phyloP scores from a whole-genome alignment of 1,140 invertebrate genomes.

The Melanaphis sacchari region DNA sequence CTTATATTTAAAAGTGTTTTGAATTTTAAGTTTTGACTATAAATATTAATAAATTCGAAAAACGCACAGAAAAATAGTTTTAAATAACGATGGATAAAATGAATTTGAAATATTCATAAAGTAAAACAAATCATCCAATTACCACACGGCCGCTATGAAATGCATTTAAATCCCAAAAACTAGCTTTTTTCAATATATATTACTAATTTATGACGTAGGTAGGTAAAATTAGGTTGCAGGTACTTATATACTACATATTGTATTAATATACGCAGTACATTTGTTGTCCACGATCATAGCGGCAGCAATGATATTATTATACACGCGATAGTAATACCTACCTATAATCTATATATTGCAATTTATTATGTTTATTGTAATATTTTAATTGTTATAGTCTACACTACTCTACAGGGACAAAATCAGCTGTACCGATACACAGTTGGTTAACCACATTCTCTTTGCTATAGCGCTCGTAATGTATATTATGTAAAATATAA shows the following conservation, averaged over 20 bases:
- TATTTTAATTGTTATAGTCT: neutral
- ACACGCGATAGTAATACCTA: neutral
- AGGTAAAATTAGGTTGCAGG: too few species aligned
- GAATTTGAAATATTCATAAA: neutral
- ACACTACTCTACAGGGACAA: neutral
- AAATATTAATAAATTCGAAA: neutral
- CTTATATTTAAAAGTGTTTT: neutral
- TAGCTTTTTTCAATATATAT: neutral
- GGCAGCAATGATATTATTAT: neutral
- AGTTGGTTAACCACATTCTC: conserved; percentile 4
- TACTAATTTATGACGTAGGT: neutral
- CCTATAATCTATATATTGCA: neutral
- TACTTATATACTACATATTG: neutral
- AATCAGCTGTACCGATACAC: neutral
- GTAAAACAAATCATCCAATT: neutral
- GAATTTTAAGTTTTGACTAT: neutral
- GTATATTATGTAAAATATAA: neutral
- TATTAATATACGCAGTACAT: neutral
- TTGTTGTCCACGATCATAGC: neutral
- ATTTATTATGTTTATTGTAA: neutral
- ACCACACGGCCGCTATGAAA: too few species aligned
- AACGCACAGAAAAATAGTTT: neutral
- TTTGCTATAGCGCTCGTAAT: neutral
- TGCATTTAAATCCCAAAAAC: neutral
- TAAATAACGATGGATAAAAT: neutral